Evolutionary conservation across 92 coral and sea anemone genomes (phyloP).

Genomic region (Epizoanthus stellaris): DNA sequence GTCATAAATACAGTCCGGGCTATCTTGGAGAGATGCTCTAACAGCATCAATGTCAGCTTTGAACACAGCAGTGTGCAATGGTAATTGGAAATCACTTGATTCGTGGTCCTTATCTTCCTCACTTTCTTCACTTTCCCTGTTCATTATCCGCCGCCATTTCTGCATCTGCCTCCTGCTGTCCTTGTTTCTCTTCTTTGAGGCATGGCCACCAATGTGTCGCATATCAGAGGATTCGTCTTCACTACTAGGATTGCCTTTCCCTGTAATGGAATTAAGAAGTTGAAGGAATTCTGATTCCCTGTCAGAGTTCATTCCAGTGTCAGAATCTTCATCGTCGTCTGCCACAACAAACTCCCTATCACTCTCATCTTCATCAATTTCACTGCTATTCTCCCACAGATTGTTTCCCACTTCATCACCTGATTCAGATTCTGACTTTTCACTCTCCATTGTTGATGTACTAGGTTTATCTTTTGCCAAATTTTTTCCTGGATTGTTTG

Average conservation of each 20-base stretch:
- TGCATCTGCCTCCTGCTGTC: conserved; percentile 36
- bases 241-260: conserved; percentile 22
- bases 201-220: conserved; percentile 19
- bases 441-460: conserved; percentile 4
- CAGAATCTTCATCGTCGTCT: conserved; percentile 69
- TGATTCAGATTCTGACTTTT: conserved; percentile 38
- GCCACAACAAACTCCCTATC: conserved; percentile 87
- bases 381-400: conserved; percentile 55
- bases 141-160: conserved; percentile 76
- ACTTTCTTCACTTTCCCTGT: conserved; percentile 71
- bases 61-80: conserved; percentile 65
- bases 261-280: conserved; percentile 64
- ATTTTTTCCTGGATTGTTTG: not conserved
- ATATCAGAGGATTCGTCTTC: not conserved
- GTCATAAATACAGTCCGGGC: conserved; percentile 65
- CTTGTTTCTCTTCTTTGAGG: conserved; percentile 24
- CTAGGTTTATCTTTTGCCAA: not conserved
- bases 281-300: conserved; percentile 70
- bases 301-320: conserved; percentile 76
- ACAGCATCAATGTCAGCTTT: conserved; percentile 61
- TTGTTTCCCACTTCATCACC: conserved; percentile 41
- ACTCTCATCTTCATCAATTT: conserved; percentile 76
- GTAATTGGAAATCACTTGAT: conserved; percentile 24
- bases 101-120: conserved; percentile 35
- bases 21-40: conserved; percentile 48